phyloP scores from a whole-genome alignment of 2,888 invertebrate genomes.

The Agrotis segetum region DNA sequence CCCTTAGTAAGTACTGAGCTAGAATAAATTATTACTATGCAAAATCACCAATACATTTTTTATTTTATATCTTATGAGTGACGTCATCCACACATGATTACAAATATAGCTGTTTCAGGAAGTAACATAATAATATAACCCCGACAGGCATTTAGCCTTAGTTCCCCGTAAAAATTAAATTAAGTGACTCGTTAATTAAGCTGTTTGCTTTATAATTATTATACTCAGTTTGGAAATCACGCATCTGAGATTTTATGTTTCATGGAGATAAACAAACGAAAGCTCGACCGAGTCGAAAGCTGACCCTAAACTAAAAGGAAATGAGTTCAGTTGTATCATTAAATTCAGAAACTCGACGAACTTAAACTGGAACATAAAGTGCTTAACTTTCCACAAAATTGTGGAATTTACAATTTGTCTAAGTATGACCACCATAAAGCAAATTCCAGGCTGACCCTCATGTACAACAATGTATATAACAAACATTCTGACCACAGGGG shows the following conservation, averaged over 20 bases:
- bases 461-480: too few relatives aligned
- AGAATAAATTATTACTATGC: not conserved
- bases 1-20: not conserved
- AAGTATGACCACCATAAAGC: conserved; percentile 14
- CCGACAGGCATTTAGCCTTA: too few relatives aligned
- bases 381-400: not conserved
- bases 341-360: not conserved
- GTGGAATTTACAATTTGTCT: not conserved
- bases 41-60: too few relatives aligned
- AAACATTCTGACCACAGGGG: not conserved
- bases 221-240: not conserved
- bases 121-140: too few relatives aligned
- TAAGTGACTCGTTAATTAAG: too few relatives aligned
- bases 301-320: not conserved
- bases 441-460: conserved; percentile 6
- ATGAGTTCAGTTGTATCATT: not conserved
- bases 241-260: not conserved
- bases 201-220: not conserved
- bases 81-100: not conserved
- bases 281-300: not conserved
- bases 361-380: not conserved
- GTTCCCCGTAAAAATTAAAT: too few relatives aligned
- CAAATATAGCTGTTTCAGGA: too few relatives aligned
- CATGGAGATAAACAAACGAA: not conserved
- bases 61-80: not conserved